Base-by-base conservation (phyloP, 2,888 invertebrate species). In the Sphinx pinastri region DNA sequence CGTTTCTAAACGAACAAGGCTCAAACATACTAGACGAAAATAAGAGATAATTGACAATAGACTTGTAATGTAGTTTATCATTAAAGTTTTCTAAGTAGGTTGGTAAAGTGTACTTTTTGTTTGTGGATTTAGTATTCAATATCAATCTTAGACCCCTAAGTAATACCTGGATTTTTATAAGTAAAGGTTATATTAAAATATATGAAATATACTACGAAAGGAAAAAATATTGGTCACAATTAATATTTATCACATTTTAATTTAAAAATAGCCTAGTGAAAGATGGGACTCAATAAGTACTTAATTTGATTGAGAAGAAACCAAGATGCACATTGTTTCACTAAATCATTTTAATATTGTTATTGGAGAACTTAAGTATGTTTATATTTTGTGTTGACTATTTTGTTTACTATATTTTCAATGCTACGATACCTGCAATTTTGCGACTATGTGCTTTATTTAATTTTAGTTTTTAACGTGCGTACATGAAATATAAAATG, bases 381-480 rank as follows among this genome's bases (percentile, higher is more conserved):
- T 49, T 47, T 63, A 19, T 47, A 2, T 19, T 19, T 63, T 63
- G 63, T 63, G 47, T 63, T 63, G 10, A 60, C 45, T 45, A n/a
- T 59, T 49, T 47, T 38, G 38, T 38, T 38, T 19, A 16, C 6
- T 63, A 47, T 63, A 19, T 49, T 63, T 63, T 49, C 49, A 49
- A 63, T 49, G 63, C 63, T 63, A 49, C 47, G 47, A 63, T 63
- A 63, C 63, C 63, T 63, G 49, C 63, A 49, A 63, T 63, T 63
- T 49, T 49, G 63, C 63, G 49, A 63, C 63, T 12, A 63, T 47
- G 13, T 49, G 63, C 63, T 63, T 63, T 63, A 63, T 63, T 19
- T 49, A 49, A 47, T 63, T 63, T 63, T 19, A 63, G 49, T 63
- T 63, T 7, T 13, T 47, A 12, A 63, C 49, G 49, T 19, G 63